Evolutionary conservation across 2,113 vertebrate genomes (phyloP).

Genomic region (Tragelaphus imberbis): DNA sequence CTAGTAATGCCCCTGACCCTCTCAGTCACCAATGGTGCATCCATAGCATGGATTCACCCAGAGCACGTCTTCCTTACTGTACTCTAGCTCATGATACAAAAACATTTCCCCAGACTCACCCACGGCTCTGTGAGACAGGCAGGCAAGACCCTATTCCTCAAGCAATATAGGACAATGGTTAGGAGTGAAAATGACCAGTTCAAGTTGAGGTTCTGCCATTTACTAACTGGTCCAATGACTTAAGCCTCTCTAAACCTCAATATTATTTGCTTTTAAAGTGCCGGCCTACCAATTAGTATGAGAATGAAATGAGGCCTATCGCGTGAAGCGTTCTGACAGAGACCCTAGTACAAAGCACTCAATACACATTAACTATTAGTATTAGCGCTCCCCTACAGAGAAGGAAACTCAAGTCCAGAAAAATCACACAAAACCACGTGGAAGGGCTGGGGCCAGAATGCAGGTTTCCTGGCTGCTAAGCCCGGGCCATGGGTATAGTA

Average conservation of each 20-base stretch:
- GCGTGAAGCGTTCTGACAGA: background rate
- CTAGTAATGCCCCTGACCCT: background rate
- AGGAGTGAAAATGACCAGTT: background rate
- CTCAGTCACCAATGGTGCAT: background rate
- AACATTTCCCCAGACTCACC: background rate
- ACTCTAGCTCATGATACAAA: background rate
- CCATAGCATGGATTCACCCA: background rate
- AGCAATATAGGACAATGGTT: background rate
- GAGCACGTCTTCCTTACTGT: background rate
- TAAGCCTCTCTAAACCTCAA: background rate
- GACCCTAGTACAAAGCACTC: background rate
- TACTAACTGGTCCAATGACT: background rate
- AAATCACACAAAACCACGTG: background rate
- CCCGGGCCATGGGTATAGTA: background rate
- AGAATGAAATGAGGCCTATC: background rate
- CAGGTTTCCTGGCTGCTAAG: background rate
- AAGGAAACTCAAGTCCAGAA: background rate
- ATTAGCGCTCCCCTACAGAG: background rate
- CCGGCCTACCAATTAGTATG: background rate
- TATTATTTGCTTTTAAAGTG: background rate
- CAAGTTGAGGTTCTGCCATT: background rate
- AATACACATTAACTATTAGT: background rate
- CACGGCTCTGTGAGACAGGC: background rate
- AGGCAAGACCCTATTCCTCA: background rate
- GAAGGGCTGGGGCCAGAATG: background rate